A percentile compares a stretch with the other conserved stretches of the same genome.
Evolutionary conservation across 2,113 vertebrate genomes (phyloP).

Genomic region (Nothocercus julius): DNA sequence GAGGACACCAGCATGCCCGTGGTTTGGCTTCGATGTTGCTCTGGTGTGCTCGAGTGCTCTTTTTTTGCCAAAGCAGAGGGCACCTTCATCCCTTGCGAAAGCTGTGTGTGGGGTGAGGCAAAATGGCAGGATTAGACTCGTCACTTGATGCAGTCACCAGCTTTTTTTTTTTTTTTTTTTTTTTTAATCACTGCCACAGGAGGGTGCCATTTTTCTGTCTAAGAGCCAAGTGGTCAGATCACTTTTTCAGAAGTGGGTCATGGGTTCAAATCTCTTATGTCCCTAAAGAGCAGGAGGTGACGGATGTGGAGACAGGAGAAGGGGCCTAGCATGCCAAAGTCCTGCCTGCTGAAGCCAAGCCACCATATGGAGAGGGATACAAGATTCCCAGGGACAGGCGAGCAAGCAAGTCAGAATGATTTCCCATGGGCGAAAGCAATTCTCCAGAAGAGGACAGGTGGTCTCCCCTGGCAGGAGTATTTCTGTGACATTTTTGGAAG

Average conservation of each 20-base stretch:
- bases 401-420: not conserved
- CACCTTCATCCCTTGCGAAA: not conserved
- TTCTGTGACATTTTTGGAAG: not conserved
- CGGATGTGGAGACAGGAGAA: not conserved
- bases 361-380: not conserved
- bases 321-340: not conserved
- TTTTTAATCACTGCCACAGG: constrained; percentile 36
- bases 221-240: not conserved
- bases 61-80: not conserved
- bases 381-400: not conserved
- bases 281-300: not conserved
- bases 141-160: not conserved
- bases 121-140: not conserved
- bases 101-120: not conserved
- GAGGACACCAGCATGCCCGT: not conserved
- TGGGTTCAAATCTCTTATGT: not conserved
- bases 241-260: not conserved
- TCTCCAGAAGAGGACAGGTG: not conserved
- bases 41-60: not conserved
- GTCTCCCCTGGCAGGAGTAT: not conserved
- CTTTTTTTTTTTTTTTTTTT: not conserved
- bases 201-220: constrained; percentile 68
- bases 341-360: not conserved
- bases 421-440: not conserved
- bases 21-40: not conserved